These are phyloP conservation scores for Drosophila kurseongensis DNA, from an alignment of 1,140 invertebrate genomes.

Conservation along the genomic window DNA sequence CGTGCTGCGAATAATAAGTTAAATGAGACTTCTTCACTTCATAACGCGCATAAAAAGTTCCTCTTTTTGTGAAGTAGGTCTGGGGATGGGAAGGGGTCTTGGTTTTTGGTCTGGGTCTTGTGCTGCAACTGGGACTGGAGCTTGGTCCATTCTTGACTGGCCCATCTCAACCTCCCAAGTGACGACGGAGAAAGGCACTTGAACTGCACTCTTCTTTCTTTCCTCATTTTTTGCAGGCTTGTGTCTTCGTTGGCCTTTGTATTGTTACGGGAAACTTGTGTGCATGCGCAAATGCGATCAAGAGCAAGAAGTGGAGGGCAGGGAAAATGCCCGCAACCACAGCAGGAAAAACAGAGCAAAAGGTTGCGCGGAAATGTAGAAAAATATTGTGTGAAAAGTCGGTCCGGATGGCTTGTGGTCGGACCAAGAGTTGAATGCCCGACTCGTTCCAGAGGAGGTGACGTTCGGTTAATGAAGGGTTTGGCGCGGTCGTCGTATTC, in stretches of 20 bases:
- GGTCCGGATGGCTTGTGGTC: slow-evolving; percentile 11
- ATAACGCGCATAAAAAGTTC: slow-evolving; percentile 43
- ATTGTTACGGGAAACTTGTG: slow-evolving; percentile 78
- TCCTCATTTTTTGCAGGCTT: slow-evolving; percentile 16
- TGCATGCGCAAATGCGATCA: slow-evolving; percentile 77
- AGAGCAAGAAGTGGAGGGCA: slow-evolving; percentile 43
- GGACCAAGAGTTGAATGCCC: slow-evolving; percentile 70
- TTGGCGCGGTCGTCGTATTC: slow-evolving; percentile 52
- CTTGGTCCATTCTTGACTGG: slow-evolving; percentile 45
- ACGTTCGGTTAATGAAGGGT: slow-evolving; percentile 72
- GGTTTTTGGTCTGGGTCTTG: slow-evolving; percentile 14
- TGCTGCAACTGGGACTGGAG: slow-evolving; percentile 27
- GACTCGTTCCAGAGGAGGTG: slow-evolving; percentile 57
- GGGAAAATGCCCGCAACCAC: slow-evolving; percentile 48
- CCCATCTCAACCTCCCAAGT: slow-evolving; percentile 31
- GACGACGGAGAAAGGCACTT: slow-evolving; percentile 69
- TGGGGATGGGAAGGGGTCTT: slow-evolving; percentile 36
- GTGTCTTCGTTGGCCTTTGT: slow-evolving; percentile 26
- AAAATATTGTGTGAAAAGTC: slow-evolving; percentile 80
- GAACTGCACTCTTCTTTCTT: slow-evolving; percentile 46
- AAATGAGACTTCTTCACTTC: slow-evolving; percentile 36
- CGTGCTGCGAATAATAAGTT: slow-evolving; percentile 60
- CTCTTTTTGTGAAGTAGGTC: slow-evolving; percentile 42
- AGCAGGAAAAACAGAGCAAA: slow-evolving; percentile 62
- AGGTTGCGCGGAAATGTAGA: slow-evolving; percentile 62